Conservation (phyloP, 2,888 invertebrate species). For the Polyploca ridens region DNA sequence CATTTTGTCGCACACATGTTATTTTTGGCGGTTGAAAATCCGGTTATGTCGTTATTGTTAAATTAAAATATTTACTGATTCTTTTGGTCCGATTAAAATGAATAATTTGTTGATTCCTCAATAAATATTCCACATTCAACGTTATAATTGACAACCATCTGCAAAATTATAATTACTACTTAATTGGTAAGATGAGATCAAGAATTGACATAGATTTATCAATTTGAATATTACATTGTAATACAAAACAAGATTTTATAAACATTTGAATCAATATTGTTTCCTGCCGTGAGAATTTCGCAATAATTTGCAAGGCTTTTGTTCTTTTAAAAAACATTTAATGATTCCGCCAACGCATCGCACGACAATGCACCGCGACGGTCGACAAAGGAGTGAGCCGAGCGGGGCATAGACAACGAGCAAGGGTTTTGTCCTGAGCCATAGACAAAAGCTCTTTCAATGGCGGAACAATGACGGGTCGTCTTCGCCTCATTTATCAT, state of each 20-base stretch:
- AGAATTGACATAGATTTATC: no score
- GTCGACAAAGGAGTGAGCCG: constrained; percentile 74
- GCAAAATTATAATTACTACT: neutral
- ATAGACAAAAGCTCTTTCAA: constrained; percentile 82
- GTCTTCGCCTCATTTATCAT: constrained; percentile 82
- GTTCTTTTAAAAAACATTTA: constrained; percentile 64
- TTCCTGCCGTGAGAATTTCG: constrained; percentile 60
- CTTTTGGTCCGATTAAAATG: neutral
- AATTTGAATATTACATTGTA: no score
- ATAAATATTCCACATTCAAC: constrained; percentile 34
- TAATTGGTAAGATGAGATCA: neutral
- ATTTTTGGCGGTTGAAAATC: constrained; percentile 25
- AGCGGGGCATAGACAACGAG: constrained; percentile 75
- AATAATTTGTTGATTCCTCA: constrained; percentile 25
- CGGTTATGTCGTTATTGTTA: constrained; percentile 24
- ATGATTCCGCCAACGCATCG: constrained; percentile 69
- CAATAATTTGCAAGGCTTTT: constrained; percentile 70
- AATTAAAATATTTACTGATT: constrained; percentile 30
- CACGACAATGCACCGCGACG: constrained; percentile 65
- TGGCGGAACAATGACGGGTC: constrained; percentile 72
- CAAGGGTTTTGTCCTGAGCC: constrained; percentile 72
- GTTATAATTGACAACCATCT: neutral
- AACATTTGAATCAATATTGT: constrained; percentile 10
- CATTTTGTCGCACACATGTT: no score
- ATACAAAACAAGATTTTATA: no score